These are phyloP conservation scores for Stegodyphus dumicola DNA, from an alignment of 1,140 invertebrate species.

Conservation along the genomic window DNA sequence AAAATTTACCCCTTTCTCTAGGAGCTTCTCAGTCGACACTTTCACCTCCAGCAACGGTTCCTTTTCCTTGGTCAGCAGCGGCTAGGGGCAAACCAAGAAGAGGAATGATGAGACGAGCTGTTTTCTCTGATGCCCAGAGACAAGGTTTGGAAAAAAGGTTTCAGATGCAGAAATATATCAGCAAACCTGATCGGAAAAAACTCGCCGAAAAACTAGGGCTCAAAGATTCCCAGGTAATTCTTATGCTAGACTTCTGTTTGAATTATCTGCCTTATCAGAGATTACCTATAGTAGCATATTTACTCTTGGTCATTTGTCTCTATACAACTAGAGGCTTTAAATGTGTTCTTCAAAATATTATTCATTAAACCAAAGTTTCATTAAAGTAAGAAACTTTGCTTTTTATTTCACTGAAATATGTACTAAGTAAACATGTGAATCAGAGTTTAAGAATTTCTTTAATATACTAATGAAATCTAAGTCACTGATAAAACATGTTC, in stretches of 20 bases:
- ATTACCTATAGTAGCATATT: background rate
- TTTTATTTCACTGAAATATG: too few relatives aligned
- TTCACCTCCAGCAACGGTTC: conserved; percentile 65
- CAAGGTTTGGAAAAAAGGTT: conserved; percentile 95
- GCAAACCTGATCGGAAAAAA: conserved; percentile 95
- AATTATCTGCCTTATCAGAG: background rate
- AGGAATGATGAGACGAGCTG: conserved; percentile 95
- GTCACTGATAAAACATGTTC: too few relatives aligned
- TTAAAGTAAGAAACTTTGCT: too few relatives aligned
- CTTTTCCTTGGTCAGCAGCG: conserved; percentile 83
- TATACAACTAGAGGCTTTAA: too few relatives aligned
- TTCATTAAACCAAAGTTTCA: too few relatives aligned
- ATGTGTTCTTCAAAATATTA: too few relatives aligned
- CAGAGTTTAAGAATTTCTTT: too few relatives aligned
- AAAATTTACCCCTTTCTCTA: conserved; percentile 22
- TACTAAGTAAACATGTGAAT: too few relatives aligned
- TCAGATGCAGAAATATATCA: conserved; percentile 98
- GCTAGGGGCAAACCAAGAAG: conserved; percentile 77
- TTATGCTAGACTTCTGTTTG: background rate
- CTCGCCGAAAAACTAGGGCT: conserved; percentile 94
- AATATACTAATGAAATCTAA: too few relatives aligned
- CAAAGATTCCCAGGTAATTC: conserved; percentile 82
- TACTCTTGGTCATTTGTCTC: too few relatives aligned
- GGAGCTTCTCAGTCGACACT: conserved; percentile 1
- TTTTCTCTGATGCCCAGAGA: conserved; percentile 91